Evolutionary conservation across 1,140 invertebrate species (phyloP).

Genomic region (Heterodera carotae): DNA sequence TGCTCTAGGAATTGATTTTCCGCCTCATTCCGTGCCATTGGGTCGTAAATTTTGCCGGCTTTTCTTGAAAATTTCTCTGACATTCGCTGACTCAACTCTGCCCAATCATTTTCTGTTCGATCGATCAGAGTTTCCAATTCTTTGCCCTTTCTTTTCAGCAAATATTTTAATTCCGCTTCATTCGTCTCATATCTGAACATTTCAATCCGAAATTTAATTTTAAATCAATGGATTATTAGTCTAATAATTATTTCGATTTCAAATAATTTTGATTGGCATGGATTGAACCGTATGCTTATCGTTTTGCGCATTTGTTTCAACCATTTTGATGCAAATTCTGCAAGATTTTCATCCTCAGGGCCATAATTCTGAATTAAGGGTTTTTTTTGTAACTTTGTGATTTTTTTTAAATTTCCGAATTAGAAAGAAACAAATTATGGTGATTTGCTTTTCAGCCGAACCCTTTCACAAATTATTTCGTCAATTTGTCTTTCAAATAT

Average conservation of each 20-base stretch:
- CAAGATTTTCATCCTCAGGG: not conserved
- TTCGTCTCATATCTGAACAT: not conserved
- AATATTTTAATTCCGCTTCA: not conserved
- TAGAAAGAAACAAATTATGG: too few relatives aligned
- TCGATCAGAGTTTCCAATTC: not conserved
- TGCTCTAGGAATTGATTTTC: not conserved
- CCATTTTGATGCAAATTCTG: not conserved
- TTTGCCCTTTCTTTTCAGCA: not conserved
- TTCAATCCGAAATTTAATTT: too few relatives aligned
- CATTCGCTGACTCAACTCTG: not conserved
- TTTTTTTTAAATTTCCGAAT: too few relatives aligned
- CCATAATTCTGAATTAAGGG: not conserved
- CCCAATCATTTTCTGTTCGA: not conserved
- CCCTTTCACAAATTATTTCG: not conserved
- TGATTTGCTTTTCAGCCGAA: not conserved
- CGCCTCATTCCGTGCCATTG: not conserved
- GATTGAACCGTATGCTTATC: not conserved
- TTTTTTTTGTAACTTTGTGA: not conserved
- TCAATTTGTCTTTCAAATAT: not conserved
- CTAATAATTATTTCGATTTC: too few relatives aligned
- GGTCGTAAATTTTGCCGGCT: not conserved
- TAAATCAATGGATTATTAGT: too few relatives aligned
- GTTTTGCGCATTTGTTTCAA: not conserved
- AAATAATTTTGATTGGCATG: not conserved
- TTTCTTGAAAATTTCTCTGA: not conserved